Evolutionary conservation across 2,888 invertebrate genomes (phyloP).

Genomic region (Bellardia bayeri): DNA sequence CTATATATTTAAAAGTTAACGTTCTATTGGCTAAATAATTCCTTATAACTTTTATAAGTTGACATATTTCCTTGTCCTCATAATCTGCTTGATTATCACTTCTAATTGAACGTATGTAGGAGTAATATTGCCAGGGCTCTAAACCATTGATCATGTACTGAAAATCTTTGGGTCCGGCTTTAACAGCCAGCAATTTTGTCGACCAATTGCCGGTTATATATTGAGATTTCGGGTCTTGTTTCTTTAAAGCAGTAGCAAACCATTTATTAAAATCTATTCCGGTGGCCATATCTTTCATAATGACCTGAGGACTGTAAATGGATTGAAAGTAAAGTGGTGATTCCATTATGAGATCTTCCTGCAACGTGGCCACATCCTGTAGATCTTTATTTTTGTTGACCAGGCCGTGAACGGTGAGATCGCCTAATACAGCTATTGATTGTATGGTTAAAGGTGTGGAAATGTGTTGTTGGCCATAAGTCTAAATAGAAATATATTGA

Average conservation of each 20-base stretch:
- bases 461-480: conserved; percentile 82
- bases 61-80: conserved; percentile 74
- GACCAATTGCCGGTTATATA: conserved; percentile 85
- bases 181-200: conserved; percentile 75
- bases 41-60: conserved; percentile 68
- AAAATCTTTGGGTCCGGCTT: conserved; percentile 61
- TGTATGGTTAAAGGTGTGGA: conserved; percentile 83
- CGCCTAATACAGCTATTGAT: conserved; percentile 80
- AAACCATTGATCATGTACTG: conserved; percentile 47
- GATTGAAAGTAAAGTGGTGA: conserved; percentile 80
- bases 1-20: conserved; percentile 84
- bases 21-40: conserved; percentile 41
- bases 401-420: conserved; percentile 78
- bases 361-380: conserved; percentile 82
- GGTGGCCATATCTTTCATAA: conserved; percentile 78
- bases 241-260: conserved; percentile 83
- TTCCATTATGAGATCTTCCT: conserved; percentile 77
- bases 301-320: conserved; percentile 77
- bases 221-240: conserved; percentile 79
- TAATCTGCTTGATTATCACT: background rate
- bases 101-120: conserved; percentile 14
- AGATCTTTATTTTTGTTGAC: conserved; percentile 83
- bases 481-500: conserved; percentile 76
- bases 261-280: conserved; percentile 84
- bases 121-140: conserved; percentile 48